A percentile compares a stretch with the other conserved stretches of the same genome.
Conservation (phyloP, 1,140 invertebrate genomes). For the Diprion similis region DNA sequence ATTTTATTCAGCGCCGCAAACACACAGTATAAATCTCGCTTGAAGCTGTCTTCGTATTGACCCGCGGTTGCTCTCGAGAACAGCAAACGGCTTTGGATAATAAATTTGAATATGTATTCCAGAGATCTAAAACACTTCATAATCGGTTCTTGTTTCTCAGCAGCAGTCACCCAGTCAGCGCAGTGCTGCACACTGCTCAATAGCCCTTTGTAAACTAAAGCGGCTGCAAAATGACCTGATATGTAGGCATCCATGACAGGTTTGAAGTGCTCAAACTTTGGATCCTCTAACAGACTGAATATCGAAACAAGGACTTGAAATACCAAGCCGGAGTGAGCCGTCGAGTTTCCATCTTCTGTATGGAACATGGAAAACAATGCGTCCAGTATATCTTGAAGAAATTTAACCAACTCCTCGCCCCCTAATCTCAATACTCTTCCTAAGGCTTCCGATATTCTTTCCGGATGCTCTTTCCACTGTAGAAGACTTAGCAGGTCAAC, state of each 20-base stretch:
- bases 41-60: slow-evolving; percentile 87
- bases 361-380: slow-evolving; percentile 94
- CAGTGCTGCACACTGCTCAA: slow-evolving; percentile 90
- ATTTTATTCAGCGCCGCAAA: slow-evolving; percentile 80
- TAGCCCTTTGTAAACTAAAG: slow-evolving; percentile 92
- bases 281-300: slow-evolving; percentile 89
- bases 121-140: slow-evolving; percentile 90
- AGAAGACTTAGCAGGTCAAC: slow-evolving; percentile 87
- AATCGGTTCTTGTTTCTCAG: slow-evolving; percentile 87
- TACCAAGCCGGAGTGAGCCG: slow-evolving; percentile 74
- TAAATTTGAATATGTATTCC: slow-evolving; percentile 95
- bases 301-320: slow-evolving; percentile 89
- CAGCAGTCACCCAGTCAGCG: slow-evolving; percentile 84
- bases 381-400: slow-evolving; percentile 94
- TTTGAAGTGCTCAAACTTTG: slow-evolving; percentile 94
- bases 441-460: slow-evolving; percentile 85
- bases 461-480: slow-evolving; percentile 89
- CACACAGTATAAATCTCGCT: slow-evolving; percentile 76
- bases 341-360: slow-evolving; percentile 90
- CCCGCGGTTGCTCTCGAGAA: slow-evolving; percentile 89
- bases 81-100: slow-evolving; percentile 88
- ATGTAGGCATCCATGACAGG: slow-evolving; percentile 97
- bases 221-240: slow-evolving; percentile 92
- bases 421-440: slow-evolving; percentile 80
- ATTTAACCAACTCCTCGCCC: slow-evolving; percentile 94